These are phyloP conservation scores for Neosilurus mollespiculum DNA, from an alignment of 2,797 vertebrate genomes.

Conservation along the genomic window DNA sequence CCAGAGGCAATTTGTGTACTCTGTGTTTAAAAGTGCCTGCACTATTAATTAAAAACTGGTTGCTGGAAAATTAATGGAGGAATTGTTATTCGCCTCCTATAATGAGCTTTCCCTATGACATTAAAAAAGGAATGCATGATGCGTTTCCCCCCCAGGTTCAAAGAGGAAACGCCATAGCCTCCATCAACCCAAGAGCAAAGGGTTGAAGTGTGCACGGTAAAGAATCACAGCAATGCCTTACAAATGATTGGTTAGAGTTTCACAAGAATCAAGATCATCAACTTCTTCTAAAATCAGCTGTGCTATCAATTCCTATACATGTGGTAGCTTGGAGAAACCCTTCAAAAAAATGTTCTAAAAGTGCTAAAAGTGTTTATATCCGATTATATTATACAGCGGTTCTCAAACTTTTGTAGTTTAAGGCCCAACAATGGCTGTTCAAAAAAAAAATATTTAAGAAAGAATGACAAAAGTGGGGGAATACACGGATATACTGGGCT, in stretches of 20 bases:
- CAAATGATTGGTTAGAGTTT: not conserved
- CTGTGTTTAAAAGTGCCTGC: slow-evolving; percentile 82
- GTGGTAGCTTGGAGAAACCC: not conserved
- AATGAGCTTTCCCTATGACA: slow-evolving; percentile 81
- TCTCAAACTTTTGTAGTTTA: too few species aligned
- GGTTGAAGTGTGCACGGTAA: slow-evolving; percentile 5
- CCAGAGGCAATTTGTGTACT: slow-evolving; percentile 82
- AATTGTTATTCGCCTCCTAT: slow-evolving; percentile 79
- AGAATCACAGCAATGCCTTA: not conserved
- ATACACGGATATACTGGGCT: too few species aligned
- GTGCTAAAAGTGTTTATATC: not conserved
- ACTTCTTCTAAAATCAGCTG: not conserved
- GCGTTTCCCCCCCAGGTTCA: slow-evolving; percentile 79
- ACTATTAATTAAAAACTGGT: slow-evolving; percentile 90
- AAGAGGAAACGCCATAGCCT: slow-evolving; percentile 39
- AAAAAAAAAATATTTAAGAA: too few species aligned
- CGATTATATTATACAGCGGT: too few species aligned
- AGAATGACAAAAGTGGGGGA: too few species aligned
- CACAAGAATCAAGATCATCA: not conserved
- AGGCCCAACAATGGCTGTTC: too few species aligned
- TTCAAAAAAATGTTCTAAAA: too few species aligned
- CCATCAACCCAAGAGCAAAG: slow-evolving; percentile 22
- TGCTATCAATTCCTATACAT: not conserved
- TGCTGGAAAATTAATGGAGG: slow-evolving; percentile 84
- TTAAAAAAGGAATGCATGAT: slow-evolving; percentile 76